Percentiles rank a stretch among this genome's conserved stretches.
These are phyloP conservation scores for Bhutanitis thaidina DNA, from an alignment of 2,888 invertebrate species.

Conservation along the genomic window DNA sequence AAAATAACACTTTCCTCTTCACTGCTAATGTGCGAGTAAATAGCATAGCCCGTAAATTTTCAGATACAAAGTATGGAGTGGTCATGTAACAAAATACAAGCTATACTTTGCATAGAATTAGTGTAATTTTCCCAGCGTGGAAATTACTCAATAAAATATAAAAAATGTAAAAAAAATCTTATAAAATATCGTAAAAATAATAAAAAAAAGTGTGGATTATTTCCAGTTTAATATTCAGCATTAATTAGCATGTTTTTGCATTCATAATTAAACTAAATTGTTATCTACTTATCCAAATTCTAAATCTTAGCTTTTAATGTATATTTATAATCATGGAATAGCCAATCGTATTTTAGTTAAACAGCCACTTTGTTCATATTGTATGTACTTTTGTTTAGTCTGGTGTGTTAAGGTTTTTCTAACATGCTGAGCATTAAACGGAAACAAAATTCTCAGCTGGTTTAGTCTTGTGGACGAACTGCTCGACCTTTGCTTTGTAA, in stretches of 20 bases:
- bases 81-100: constrained; percentile 83
- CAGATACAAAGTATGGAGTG: constrained; percentile 78
- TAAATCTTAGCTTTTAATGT: constrained; percentile 73
- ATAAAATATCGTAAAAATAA: constrained; percentile 44
- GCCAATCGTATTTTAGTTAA: constrained; percentile 51
- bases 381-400: constrained; percentile 38
- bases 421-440: constrained; percentile 79
- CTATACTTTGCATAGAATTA: constrained; percentile 96
- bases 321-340: constrained; percentile 58
- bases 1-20: constrained; percentile 13
- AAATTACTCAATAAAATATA: constrained; percentile 69
- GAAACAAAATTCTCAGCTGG: constrained; percentile 75
- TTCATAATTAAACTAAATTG: constrained; percentile 61
- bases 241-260: constrained; percentile 76
- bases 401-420: constrained; percentile 60
- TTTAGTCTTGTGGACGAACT: constrained; percentile 75
- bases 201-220: constrained; percentile 71
- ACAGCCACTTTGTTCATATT: constrained; percentile 42
- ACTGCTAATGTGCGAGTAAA: constrained; percentile 79
- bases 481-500: constrained; percentile 74
- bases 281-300: constrained; percentile 57
- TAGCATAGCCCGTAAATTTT: constrained; percentile 77
- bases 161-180: constrained; percentile 45
- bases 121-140: constrained; percentile 90
- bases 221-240: constrained; percentile 81